Conservation (phyloP, 92 coral and sea anemone species). For the Siderastrea siderea region DNA sequence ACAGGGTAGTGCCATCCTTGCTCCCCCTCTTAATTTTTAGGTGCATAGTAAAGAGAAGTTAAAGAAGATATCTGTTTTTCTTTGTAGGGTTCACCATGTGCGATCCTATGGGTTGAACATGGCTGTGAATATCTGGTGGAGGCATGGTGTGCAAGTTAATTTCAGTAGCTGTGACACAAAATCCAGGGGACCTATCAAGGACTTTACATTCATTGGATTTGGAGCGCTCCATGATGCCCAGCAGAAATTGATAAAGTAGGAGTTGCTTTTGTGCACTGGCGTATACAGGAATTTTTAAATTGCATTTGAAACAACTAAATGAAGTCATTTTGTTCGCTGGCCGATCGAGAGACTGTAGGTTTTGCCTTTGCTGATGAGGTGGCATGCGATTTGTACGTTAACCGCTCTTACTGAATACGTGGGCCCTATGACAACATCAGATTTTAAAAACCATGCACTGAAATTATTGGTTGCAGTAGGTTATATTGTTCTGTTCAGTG, state of each 20-base stretch:
- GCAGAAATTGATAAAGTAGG: constrained; percentile 70
- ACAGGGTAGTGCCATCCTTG: too few relatives aligned
- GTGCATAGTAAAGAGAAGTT: background rate
- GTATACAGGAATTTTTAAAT: background rate
- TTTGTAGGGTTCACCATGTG: constrained; percentile 91
- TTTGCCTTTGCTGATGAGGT: too few relatives aligned
- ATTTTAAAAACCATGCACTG: too few relatives aligned
- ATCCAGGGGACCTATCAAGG: constrained; percentile 44
- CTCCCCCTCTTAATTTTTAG: too few relatives aligned
- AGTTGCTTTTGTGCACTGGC: background rate
- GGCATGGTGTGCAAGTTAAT: constrained; percentile 63
- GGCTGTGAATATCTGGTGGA: constrained; percentile 98
- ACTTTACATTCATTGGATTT: constrained; percentile 77
- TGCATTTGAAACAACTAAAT: background rate
- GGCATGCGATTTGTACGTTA: background rate
- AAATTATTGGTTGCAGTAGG: background rate
- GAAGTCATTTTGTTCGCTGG: too few relatives aligned
- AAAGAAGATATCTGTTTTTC: background rate
- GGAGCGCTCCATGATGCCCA: constrained; percentile 79
- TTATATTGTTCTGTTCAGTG: background rate
- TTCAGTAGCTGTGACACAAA: constrained; percentile 59
- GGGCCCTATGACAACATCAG: too few relatives aligned
- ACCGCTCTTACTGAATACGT: background rate
- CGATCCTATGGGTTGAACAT: constrained; percentile 81
- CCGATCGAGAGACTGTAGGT: too few relatives aligned